Evolutionary conservation across 2,113 vertebrate species (phyloP), one percentile per base, ranked within the genome.

Genomic region (Perognathus longimembris): DNA sequence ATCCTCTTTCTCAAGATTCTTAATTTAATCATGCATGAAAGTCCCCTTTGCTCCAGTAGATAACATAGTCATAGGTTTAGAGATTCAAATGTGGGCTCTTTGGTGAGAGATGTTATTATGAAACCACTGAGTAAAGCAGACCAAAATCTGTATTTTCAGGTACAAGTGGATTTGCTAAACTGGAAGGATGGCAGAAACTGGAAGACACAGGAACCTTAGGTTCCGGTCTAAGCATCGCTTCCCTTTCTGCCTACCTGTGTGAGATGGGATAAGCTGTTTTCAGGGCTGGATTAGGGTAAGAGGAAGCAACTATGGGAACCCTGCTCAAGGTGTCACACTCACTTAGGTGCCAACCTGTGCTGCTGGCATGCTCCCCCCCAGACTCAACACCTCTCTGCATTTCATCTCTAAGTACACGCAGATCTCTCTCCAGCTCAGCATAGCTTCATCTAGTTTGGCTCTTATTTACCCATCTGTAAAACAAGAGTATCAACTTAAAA

Each of bases 141-240:
- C 30, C 34, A 7, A 78, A 20, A 11, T 45, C 79, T 77, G 34
- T 20, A 36, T 82, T 91, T 95, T 82, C 40, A 82, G 61, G 26
- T 63, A 1, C 1, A 59, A 78, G 28, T 67, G 9, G 36, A 7
- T 66, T 67, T 83, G 30, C 73, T 83, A 24, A 64, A 50, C 66
- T n/a, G 30, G 28, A 69, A 87, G 42, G 45, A 57, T 21, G 32
- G 4, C 6, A 32, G 30, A n/a, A 26, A 63, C 10, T 79, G 20
- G 24, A 79, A 73, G 71, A 2, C 20, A 20, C 22, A 22, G 18
- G 36, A 59, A 3, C 32, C 50, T 30, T 15, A 59, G 28, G 59
- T 24, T 78, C 15, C 45, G 50, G 45, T 21, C 10, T 63, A 30
- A 38, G 24, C 36, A 6, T 36, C 4, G 71, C 26, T 69, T 15